phyloP scores from a whole-genome alignment of 2,113 vertebrate genomes.

The Kryptolebias marmoratus region DNA sequence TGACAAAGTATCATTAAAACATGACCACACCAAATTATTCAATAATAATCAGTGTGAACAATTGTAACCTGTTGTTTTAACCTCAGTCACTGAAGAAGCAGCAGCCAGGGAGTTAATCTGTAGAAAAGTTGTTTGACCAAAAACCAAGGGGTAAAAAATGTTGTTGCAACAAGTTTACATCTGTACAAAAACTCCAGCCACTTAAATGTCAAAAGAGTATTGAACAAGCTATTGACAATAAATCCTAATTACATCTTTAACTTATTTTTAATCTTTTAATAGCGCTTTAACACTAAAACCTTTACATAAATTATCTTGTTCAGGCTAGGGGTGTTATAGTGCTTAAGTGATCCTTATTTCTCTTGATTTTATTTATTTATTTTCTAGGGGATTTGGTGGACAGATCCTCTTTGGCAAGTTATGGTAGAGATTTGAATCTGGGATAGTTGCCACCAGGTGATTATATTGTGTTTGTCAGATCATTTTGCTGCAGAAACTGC shows the following conservation, averaged over 20 bases:
- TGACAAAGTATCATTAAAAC: not conserved
- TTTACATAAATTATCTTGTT: too few species aligned
- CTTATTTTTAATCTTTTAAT: too few species aligned
- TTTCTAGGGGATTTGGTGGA: too few species aligned
- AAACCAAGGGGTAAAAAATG: not conserved
- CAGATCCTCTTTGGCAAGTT: conserved; percentile 3
- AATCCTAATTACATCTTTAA: too few species aligned
- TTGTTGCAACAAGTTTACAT: too few species aligned
- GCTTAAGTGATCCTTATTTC: not conserved
- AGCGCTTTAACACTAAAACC: too few species aligned
- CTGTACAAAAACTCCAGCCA: too few species aligned
- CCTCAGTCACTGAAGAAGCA: not conserved
- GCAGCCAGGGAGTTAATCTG: not conserved
- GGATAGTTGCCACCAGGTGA: conserved; percentile 5
- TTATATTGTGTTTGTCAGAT: not conserved
- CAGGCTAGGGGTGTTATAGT: too few species aligned
- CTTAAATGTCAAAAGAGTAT: not conserved
- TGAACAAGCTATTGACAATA: too few species aligned
- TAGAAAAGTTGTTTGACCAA: not conserved
- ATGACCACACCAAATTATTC: too few species aligned
- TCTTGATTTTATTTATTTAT: not conserved
- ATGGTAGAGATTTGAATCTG: conserved; percentile 8
- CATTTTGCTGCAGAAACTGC: conserved; percentile 4
- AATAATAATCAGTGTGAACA: not conserved
- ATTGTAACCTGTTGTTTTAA: conserved; percentile 10